Evolutionary conservation across 2,888 invertebrate species (phyloP).

Genomic region (Cybosia mesomella): DNA sequence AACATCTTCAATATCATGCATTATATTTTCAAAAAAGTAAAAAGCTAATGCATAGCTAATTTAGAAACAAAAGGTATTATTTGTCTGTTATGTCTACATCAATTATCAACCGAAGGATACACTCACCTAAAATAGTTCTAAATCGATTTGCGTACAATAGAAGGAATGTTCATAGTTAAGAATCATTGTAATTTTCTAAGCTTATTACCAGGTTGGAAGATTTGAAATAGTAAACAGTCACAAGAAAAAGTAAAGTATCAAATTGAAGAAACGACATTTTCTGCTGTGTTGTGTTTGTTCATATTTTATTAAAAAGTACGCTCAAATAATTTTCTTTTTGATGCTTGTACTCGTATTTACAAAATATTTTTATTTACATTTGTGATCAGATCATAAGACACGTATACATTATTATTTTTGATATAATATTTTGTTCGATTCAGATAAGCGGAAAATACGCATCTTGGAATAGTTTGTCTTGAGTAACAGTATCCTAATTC

Average conservation of each 20-base stretch:
- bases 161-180: background rate
- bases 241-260: background rate
- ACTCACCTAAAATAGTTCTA: background rate
- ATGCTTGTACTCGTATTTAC: background rate
- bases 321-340: background rate
- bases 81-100: background rate
- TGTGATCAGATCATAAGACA: background rate
- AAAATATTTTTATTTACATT: background rate
- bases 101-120: background rate
- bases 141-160: background rate
- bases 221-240: no score
- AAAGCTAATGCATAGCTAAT: background rate
- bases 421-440: no score
- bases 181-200: no score
- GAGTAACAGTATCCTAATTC: no score
- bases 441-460: no score
- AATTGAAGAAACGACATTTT: background rate
- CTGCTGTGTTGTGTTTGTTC: background rate
- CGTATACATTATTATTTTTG: no score
- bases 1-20: background rate
- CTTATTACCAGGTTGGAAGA: no score
- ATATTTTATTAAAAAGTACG: background rate
- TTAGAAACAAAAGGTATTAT: conserved; percentile 2
- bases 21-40: background rate
- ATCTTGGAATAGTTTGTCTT: no score